Percentiles rank a stretch among this genome's conserved stretches.
phyloP scores from a whole-genome alignment of 2,888 invertebrate species.

The Lasioglossum leucozonium region DNA sequence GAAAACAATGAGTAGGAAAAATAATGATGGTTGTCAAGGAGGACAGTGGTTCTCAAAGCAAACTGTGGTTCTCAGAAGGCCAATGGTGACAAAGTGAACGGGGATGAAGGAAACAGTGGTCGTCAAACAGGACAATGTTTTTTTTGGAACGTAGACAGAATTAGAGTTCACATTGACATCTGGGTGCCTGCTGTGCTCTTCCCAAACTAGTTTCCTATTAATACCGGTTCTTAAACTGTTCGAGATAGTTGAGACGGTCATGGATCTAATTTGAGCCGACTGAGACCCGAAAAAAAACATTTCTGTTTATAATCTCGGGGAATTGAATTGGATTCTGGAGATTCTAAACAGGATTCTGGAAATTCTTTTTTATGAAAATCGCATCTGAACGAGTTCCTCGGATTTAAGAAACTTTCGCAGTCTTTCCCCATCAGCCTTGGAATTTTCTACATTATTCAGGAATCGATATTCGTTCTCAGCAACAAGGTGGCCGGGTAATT shows the following conservation, averaged over 20 bases:
- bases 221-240: neutral
- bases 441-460: neutral
- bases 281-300: neutral
- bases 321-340: neutral
- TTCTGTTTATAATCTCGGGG: neutral
- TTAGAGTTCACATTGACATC: conserved; percentile 1
- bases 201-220: neutral
- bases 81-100: no score
- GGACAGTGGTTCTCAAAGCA: neutral
- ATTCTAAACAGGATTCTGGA: neutral
- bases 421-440: neutral
- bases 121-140: neutral
- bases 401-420: no score
- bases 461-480: neutral
- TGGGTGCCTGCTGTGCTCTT: neutral
- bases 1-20: neutral
- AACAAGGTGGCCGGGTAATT: neutral
- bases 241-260: neutral
- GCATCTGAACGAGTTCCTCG: no score
- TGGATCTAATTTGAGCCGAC: neutral
- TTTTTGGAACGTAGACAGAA: neutral
- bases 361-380: no score
- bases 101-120: neutral
- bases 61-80: neutral
- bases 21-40: neutral